A percentile compares a stretch with the other conserved stretches of the same genome.
Evolutionary conservation across 2,113 vertebrate species (phyloP).

Genomic region (Tachycineta bicolor): DNA sequence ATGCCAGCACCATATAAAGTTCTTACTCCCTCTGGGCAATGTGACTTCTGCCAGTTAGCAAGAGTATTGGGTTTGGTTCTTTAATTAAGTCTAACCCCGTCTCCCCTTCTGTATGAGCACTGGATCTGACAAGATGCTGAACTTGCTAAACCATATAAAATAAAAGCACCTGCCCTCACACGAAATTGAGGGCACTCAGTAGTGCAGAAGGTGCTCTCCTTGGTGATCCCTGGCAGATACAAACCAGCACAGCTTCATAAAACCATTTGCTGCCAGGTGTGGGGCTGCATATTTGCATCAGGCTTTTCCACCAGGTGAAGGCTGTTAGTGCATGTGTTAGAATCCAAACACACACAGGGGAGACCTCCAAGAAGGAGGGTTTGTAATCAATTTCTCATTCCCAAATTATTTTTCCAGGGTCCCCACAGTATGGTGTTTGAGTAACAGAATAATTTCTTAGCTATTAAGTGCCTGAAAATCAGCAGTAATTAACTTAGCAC

Average conservation of each 20-base stretch:
- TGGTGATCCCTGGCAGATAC: background rate
- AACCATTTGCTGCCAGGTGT: background rate
- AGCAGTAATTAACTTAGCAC: conserved; percentile 41
- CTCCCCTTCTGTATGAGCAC: background rate
- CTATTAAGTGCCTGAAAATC: conserved; percentile 50
- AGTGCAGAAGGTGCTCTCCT: background rate
- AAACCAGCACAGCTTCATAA: background rate
- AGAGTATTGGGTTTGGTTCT: background rate
- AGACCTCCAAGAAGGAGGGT: background rate
- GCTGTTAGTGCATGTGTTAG: background rate
- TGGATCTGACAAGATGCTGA: background rate
- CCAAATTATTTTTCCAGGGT: conserved; percentile 46
- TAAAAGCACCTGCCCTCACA: background rate
- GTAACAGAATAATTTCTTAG: conserved; percentile 57
- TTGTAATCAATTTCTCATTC: conserved; percentile 36
- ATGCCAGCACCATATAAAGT: background rate
- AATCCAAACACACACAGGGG: background rate
- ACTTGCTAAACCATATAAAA: background rate
- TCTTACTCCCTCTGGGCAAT: background rate
- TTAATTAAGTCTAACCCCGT: background rate
- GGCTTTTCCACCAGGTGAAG: background rate
- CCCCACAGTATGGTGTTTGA: conserved; percentile 34
- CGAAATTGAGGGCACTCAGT: background rate
- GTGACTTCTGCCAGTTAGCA: background rate
- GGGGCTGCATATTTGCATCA: background rate